These are phyloP conservation scores for Arenaria interpres DNA, from an alignment of 2,113 vertebrate genomes.

Conservation along the genomic window DNA sequence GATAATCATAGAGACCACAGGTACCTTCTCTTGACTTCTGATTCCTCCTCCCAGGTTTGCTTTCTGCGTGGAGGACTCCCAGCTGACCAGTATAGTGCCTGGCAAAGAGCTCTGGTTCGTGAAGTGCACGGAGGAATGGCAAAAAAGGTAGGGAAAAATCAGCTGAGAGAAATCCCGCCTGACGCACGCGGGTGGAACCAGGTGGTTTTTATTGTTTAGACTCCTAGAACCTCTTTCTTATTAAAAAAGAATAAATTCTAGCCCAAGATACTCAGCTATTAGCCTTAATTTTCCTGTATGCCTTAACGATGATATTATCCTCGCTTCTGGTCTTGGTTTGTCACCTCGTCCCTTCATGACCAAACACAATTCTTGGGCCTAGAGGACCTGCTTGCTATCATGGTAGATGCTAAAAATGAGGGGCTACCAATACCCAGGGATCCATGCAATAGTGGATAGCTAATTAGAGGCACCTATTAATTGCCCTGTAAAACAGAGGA, in stretches of 20 bases:
- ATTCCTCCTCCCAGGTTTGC: slow-evolving; percentile 78
- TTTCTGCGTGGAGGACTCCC: slow-evolving; percentile 84
- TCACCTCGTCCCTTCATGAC: not conserved
- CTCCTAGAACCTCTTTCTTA: not conserved
- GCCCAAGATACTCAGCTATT: not conserved
- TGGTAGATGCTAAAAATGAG: not conserved
- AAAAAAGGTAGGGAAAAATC: slow-evolving; percentile 70
- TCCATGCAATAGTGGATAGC: not conserved
- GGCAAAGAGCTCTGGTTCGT: slow-evolving; percentile 84
- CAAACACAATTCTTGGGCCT: not conserved
- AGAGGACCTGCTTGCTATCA: not conserved
- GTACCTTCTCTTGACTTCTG: not conserved
- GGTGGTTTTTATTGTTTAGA: not conserved
- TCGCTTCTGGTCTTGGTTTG: not conserved
- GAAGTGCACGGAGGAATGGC: slow-evolving; percentile 91
- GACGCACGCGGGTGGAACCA: not conserved
- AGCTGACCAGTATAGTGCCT: slow-evolving; percentile 79
- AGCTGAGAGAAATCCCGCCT: not conserved
- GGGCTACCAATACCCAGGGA: not conserved
- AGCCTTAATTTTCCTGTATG: not conserved
- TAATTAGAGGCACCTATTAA: not conserved
- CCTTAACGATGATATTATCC: not conserved
- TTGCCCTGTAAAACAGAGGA: not conserved
- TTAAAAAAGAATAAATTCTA: not conserved
- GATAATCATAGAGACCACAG: not conserved